Percentiles rank a stretch among this genome's conserved stretches.
Conservation (phyloP, 2,113 vertebrate species). For the Spermophilus dauricus region DNA sequence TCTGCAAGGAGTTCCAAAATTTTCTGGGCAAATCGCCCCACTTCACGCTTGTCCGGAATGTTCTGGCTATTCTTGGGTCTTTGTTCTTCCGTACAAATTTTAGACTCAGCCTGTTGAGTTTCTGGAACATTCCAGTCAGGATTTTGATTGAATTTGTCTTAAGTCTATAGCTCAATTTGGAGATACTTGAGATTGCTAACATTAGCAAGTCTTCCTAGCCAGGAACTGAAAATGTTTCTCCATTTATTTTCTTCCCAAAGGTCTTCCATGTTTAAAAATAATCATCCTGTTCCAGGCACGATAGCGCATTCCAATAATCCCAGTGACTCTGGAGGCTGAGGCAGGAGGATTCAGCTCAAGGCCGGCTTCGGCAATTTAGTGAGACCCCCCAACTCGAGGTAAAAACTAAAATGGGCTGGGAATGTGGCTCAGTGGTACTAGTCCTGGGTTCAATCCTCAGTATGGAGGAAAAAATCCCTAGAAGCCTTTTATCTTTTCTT, state of each 20-base stretch:
- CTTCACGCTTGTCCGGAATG: constrained; percentile 30
- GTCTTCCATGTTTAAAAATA: background rate
- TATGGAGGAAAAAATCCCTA: background rate
- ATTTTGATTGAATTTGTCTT: constrained; percentile 32
- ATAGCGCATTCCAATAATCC: background rate
- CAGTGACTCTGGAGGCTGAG: background rate
- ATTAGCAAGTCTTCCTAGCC: background rate
- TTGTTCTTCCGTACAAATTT: constrained; percentile 46
- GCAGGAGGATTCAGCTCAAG: background rate
- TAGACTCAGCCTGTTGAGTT: constrained; percentile 22
- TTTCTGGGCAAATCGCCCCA: background rate
- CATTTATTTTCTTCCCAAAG: constrained; percentile 53
- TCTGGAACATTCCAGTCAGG: constrained; percentile 35
- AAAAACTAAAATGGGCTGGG: background rate
- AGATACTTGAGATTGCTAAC: background rate
- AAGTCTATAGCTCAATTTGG: background rate
- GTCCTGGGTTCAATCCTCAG: background rate
- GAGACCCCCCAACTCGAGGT: background rate
- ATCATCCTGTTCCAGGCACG: background rate
- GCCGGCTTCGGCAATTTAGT: background rate
- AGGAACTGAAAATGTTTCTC: background rate
- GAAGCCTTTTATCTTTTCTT: background rate
- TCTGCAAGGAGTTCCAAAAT: background rate
- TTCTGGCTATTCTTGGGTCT: constrained; percentile 34
- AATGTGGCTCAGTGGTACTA: background rate